A percentile compares a stretch with the other conserved stretches of the same genome.
Evolutionary conservation across 2,797 vertebrate genomes (phyloP).

Genomic region (Ctenopoma kingsleyae): DNA sequence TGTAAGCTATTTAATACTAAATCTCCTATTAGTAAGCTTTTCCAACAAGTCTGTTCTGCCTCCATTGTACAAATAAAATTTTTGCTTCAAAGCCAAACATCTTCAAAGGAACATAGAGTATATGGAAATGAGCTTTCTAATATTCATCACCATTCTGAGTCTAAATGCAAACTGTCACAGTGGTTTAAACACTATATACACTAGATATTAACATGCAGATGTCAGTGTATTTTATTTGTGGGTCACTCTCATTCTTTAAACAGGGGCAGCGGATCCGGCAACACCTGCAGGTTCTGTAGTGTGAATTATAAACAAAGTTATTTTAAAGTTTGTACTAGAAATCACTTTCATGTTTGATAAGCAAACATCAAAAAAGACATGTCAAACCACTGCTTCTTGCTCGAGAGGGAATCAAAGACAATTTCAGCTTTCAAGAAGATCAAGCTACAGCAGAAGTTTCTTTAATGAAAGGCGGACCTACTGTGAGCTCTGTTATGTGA

Average conservation of each 20-base stretch:
- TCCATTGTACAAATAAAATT: conserved; percentile 53
- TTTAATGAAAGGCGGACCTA: conserved; percentile 51
- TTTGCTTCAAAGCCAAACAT: conserved; percentile 51
- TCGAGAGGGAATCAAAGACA: conserved; percentile 62
- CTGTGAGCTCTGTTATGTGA: conserved; percentile 34
- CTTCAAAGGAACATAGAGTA: conserved; percentile 49
- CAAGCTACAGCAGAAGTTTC: conserved; percentile 43
- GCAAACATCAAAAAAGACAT: conserved; percentile 56
- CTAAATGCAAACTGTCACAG: conserved; percentile 55
- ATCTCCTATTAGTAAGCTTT: conserved; percentile 59
- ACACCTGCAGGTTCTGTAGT: conserved; percentile 37
- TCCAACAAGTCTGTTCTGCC: conserved; percentile 40
- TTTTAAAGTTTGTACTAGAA: conserved; percentile 31
- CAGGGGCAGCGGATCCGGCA: background rate
- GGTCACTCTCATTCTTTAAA: conserved; percentile 1
- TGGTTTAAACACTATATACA: conserved; percentile 25
- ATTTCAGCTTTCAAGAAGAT: conserved; percentile 57
- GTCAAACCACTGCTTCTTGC: conserved; percentile 34
- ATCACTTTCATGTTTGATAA: conserved; percentile 56
- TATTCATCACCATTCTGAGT: conserved; percentile 41
- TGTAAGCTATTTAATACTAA: conserved; percentile 56
- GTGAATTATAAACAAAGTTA: conserved; percentile 28
- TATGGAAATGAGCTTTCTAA: conserved; percentile 56
- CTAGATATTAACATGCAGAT: conserved; percentile 10
- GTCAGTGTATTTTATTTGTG: conserved; percentile 23